Conservation (phyloP, 2,888 invertebrate species). For the Prenolepis imparis region DNA sequence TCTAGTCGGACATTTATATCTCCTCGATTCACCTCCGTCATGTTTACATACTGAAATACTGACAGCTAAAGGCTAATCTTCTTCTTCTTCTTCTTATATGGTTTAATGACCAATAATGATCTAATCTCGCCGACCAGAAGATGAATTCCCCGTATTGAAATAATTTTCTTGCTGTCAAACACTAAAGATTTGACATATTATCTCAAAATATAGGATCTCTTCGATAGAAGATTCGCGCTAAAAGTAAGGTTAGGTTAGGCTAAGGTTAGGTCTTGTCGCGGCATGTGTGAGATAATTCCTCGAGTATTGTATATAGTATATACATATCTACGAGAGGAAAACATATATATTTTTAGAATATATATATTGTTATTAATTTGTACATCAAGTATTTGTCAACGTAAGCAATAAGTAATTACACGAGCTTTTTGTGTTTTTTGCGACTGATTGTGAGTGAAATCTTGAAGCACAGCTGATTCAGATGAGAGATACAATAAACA, state of each 20-base stretch:
- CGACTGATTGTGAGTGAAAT: neutral
- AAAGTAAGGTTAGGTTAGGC: neutral
- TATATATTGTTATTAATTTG: neutral
- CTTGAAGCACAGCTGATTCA: neutral
- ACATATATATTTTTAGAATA: neutral
- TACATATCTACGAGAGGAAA: neutral
- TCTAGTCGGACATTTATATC: conserved; percentile 63
- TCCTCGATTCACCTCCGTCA: conserved; percentile 39
- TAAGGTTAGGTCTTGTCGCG: neutral
- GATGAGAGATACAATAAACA: neutral
- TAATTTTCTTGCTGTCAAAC: too few relatives aligned
- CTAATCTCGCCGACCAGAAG: too few relatives aligned
- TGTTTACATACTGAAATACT: conserved; percentile 20
- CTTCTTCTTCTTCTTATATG: too few relatives aligned
- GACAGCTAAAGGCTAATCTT: neutral
- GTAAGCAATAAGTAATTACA: neutral
- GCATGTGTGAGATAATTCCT: neutral
- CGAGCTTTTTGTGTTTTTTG: neutral
- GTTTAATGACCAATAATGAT: too few relatives aligned
- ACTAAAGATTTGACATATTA: too few relatives aligned
- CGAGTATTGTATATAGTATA: neutral
- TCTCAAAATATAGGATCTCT: too few relatives aligned
- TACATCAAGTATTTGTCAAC: neutral
- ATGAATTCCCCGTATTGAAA: too few relatives aligned
- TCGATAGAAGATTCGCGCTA: too few relatives aligned